Evolutionary conservation across 2,797 vertebrate genomes (phyloP).

Genomic region (Syncerus caffer): DNA sequence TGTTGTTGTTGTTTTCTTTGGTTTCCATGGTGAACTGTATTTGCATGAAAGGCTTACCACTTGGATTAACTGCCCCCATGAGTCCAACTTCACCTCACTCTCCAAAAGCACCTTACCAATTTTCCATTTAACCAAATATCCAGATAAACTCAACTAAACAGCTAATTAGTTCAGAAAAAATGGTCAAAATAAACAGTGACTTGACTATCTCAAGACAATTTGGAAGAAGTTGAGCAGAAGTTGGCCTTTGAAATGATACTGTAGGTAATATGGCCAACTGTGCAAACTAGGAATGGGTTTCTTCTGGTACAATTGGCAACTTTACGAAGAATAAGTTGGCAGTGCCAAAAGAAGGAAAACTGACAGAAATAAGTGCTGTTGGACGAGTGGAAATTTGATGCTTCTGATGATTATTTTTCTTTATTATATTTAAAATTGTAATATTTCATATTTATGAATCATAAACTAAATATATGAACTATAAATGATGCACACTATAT

Average conservation of each 20-base stretch:
- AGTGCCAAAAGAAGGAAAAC: not conserved
- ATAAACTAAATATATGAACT: not conserved
- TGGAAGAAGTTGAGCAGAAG: not conserved
- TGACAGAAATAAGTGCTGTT: not conserved
- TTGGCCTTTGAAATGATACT: not conserved
- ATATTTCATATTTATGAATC: not conserved
- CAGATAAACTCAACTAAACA: not conserved
- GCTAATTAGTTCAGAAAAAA: constrained; percentile 7
- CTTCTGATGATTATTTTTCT: not conserved
- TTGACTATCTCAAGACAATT: constrained; percentile 2
- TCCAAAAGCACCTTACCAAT: not conserved
- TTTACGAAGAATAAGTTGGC: not conserved
- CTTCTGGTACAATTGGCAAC: not conserved
- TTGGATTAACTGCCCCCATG: constrained; percentile 26
- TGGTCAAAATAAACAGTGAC: not conserved
- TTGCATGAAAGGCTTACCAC: constrained; percentile 31
- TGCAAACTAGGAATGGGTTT: constrained; percentile 3
- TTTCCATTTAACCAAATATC: constrained; percentile 7
- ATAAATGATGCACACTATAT: not conserved
- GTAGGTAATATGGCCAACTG: not conserved
- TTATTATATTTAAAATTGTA: not conserved
- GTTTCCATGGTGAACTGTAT: constrained; percentile 32
- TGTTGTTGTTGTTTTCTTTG: not conserved
- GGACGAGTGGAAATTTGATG: not conserved
- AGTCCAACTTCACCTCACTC: not conserved